A percentile compares a stretch with the other conserved stretches of the same genome.
These are phyloP conservation scores for Eulemur macaco DNA, from an alignment of 2,113 vertebrate genomes.

Conservation along the genomic window DNA sequence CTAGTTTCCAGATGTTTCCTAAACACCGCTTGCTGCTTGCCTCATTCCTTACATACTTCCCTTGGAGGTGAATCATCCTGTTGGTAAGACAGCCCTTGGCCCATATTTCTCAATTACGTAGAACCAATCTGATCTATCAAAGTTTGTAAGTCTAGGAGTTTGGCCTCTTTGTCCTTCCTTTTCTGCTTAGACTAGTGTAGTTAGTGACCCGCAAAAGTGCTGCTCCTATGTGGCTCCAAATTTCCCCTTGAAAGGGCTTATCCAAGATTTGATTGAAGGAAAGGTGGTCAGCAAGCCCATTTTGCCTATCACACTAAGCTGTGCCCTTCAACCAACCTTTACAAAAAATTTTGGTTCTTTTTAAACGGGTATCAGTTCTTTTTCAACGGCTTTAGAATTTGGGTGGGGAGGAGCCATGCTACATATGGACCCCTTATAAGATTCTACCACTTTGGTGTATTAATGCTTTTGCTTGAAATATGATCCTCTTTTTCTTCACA, in stretches of 20 bases:
- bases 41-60: neutral
- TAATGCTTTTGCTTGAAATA: neutral
- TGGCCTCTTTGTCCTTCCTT: neutral
- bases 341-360: neutral
- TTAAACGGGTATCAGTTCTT: neutral
- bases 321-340: neutral
- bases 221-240: neutral
- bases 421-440: neutral
- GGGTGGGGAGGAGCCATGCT: neutral
- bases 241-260: neutral
- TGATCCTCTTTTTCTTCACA: neutral
- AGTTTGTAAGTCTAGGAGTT: neutral
- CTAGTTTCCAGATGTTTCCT: neutral
- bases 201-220: neutral
- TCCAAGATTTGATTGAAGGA: neutral
- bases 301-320: neutral
- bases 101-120: neutral
- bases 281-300: neutral
- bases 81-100: neutral
- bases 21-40: neutral
- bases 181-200: neutral
- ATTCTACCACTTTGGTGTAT: neutral
- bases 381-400: constrained; percentile 35
- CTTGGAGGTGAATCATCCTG: neutral
- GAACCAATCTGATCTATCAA: neutral